Evolutionary conservation across 1,140 invertebrate species (phyloP).

Genomic region (Pygmarrhopalites habei): DNA sequence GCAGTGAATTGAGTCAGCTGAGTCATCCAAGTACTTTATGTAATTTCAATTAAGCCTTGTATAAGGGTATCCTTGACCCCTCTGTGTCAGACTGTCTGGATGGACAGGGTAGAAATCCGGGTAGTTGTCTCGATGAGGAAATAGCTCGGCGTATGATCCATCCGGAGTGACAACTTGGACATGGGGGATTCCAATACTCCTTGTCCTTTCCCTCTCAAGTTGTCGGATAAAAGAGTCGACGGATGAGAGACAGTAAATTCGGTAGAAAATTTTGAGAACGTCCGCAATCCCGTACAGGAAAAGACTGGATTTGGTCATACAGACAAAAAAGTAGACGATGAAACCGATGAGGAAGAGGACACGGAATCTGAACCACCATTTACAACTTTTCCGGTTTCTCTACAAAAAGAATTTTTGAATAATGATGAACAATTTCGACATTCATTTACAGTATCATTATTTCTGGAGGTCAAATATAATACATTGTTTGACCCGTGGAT

Average conservation of each 20-base stretch:
- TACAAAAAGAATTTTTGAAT: too few relatives aligned
- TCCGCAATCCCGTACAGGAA: constrained; percentile 3
- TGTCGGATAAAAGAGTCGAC: background rate
- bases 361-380: constrained; percentile 8
- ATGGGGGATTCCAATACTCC: background rate
- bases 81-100: too few relatives aligned
- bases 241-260: background rate
- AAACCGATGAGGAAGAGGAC: background rate
- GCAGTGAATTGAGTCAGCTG: too few relatives aligned
- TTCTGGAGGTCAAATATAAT: too few relatives aligned
- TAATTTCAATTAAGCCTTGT: too few relatives aligned
- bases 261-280: constrained; percentile 10
- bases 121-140: too few relatives aligned
- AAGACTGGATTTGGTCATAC: background rate
- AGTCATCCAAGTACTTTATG: too few relatives aligned
- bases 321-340: constrained; percentile 4
- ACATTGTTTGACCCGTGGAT: background rate
- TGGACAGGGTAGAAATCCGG: too few relatives aligned
- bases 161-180: background rate
- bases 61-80: too few relatives aligned
- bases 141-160: background rate
- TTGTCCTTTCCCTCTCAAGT: background rate
- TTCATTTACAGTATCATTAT: too few relatives aligned
- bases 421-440: too few relatives aligned
- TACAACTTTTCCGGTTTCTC: background rate